Base-by-base conservation (phyloP, 2,888 invertebrate species). In the Crocallis elinguaria region DNA sequence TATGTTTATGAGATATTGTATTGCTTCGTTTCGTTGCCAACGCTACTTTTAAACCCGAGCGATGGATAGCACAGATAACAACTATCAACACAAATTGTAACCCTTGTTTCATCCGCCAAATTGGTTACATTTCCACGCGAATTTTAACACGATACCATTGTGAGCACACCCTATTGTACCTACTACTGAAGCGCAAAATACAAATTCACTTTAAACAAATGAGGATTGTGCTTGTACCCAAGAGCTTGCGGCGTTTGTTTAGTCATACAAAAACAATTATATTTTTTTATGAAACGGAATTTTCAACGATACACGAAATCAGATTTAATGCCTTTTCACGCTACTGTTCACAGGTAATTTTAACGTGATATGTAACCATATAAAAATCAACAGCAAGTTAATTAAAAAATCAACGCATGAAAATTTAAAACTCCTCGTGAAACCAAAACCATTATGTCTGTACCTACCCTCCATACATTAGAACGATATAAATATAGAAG, bases 71-170 rank as follows among this genome's bases (percentile, higher is more conserved):
- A 70, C 60, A 83, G 88, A 89, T 89, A 90, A 83, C 77, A 78
- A 82, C 77, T 84, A 85, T 86, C 80, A 79, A 82, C 82, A 82
- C 85, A 87, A 87, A 89, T 88, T 88, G 85, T 85, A 81, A 79
- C 84, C 86, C 85, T 78, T 82, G 82, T 82, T 80, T 79, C 83
- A 86, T 86, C 77, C 84, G 72, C 75, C 74, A 86, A 89, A 89
- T 88, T 88, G 87, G 88, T 79, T 84, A 83, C 85, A 86, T 83
- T 88, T 87, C 78, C 76, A 82, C 75, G 80, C 77, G 75, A 86
- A 86, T 88, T 88, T 82, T 79, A 82, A 86, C 83, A 79, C 74
- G 71, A 73, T 67, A 66, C 73, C 75, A 75, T 77, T 78, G 77
- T 77, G 78, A 80, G 78, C 72, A 79, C 67, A 60, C 64, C 73